Percentiles rank a stretch among this genome's conserved stretches.
These are phyloP conservation scores for Holothuria scabra DNA, from an alignment of 53 echinoderm and acorn worm species.

Conservation along the genomic window DNA sequence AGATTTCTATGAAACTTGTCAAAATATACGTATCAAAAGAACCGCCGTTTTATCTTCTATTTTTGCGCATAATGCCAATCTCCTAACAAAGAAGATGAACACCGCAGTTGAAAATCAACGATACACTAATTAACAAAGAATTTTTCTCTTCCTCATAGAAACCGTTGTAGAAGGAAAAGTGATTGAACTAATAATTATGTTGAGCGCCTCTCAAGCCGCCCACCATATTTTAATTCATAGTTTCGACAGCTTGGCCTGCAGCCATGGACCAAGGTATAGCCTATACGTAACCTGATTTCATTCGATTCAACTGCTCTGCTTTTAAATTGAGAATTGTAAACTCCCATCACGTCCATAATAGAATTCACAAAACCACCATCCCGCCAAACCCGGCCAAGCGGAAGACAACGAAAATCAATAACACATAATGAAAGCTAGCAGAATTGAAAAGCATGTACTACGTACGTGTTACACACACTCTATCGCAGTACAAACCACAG, in stretches of 20 bases:
- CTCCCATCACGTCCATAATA: conserved; percentile 33
- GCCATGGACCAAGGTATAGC: conserved; percentile 20
- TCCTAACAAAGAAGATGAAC: too few species aligned
- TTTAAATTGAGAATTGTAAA: conserved; percentile 23
- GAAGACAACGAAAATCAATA: conserved; percentile 43
- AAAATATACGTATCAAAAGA: too few species aligned
- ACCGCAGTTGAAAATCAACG: too few species aligned
- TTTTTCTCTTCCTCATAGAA: too few species aligned
- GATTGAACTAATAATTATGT: conserved; percentile 22
- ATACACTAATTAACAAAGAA: too few species aligned
- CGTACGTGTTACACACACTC: conserved; percentile 11
- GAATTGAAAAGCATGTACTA: conserved; percentile 38
- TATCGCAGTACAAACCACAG: background rate
- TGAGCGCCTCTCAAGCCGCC: conserved; percentile 21
- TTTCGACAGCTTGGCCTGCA: conserved; percentile 18
- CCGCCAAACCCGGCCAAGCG: conserved; percentile 47
- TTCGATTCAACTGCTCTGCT: too few species aligned
- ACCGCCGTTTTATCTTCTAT: too few species aligned
- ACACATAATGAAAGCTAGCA: conserved; percentile 38
- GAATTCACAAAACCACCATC: conserved; percentile 29
- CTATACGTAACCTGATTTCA: too few species aligned
- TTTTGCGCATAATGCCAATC: too few species aligned
- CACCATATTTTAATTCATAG: conserved; percentile 25
- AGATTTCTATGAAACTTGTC: too few species aligned
- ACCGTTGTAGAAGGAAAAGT: background rate